Evolutionary conservation across 1,140 invertebrate genomes (phyloP), one percentile per base, ranked within the genome.

Genomic region (Heterodera schachtii): DNA sequence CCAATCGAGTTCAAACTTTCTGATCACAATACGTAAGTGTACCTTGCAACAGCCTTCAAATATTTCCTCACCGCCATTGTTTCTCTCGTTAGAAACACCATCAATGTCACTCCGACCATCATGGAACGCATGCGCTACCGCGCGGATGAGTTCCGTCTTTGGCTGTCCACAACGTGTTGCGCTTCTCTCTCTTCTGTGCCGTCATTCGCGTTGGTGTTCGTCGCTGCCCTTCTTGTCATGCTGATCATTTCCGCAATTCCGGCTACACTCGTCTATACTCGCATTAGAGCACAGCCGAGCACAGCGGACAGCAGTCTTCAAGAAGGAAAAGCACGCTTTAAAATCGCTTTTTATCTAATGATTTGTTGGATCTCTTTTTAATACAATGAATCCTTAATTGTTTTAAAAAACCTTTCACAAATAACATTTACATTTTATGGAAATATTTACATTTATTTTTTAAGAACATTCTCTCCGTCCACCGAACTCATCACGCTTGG

Each of bases 161-260:
- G 60, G 46, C 31, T 83, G 57, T 75, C 82, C 9, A 84, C 74
- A 47, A 85, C 84, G 43, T 85, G 80, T 74, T 85, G 84, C 73
- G 74, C 77, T 41, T 84, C 85, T 73, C 71, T 79, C 31, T 81
- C 73, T 44, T 76, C 86, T 21, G 73, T 85, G n/a, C 84, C 84
- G 21, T 86, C 86, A 16, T 46, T 87, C 13, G 70, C 79, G 19
- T 82, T 85, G 7, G 67, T 87, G 4, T 44, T 85, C 13, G 43
- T 85, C n/a, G 73, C 77, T 11, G 52, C 86, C 44, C 41, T 85
- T 19, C 31, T 85, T 16, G 67, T 85, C 52, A 67, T 84, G 57
- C 21, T 86, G 16, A 41, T 87, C 13, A 16, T 85, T 52, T 69
- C 82, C 8, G 47, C 85, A 41, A 83, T 85, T 77, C 84, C 84